Evolutionary conservation across 2,797 vertebrate genomes (phyloP), one percentile per base, ranked within the genome.

Genomic region (Pelodytes ibericus): DNA sequence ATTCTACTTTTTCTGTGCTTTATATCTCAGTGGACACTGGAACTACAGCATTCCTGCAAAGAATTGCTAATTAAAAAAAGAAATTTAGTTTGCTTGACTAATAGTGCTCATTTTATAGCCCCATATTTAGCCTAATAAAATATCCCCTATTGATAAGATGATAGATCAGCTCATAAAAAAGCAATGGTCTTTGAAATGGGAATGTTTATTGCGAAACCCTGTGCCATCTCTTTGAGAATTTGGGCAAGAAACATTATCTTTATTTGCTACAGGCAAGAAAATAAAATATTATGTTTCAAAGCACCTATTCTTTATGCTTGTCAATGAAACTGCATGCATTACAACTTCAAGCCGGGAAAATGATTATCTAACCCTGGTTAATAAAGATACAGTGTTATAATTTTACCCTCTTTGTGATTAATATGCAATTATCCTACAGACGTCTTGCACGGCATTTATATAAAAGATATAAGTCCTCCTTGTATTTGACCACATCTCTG

Each of bases 401-500:
- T 63, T 56, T 64, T 56, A 25, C 13, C 16, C 26, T 64, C 22
- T 64, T 39, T 72, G 41, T 36, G 49, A 63, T 41, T 64, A 49
- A 18, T 75, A 49, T 25, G 51, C 49, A 63, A 70, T 63, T 57
- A 76, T 39, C 57, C 51, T 64, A 15, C 3, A 41, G 20, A 10
- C n/a, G 39, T 58, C 26, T 29, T 44, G 49, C 49, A 27, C 44
- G 63, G 36, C 5, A 30, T 58, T 77, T 18, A 47, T 33, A 57
- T 57, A 20, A 69, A 33, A 71, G 26, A 18, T 49, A 49, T 59
- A 31, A 26, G 71, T 58, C 58, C 33, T 59, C 26, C 65, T 61
- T 69, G 49, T 44, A 51, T 62, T 53, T 68, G 51, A 72, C 27
- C 62, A 72, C 65, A 70, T 30, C 30, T 30, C 68, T 77, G 24